Evolutionary conservation across 1,140 invertebrate genomes (phyloP).

Genomic region (Conopomorpha cramerella): DNA sequence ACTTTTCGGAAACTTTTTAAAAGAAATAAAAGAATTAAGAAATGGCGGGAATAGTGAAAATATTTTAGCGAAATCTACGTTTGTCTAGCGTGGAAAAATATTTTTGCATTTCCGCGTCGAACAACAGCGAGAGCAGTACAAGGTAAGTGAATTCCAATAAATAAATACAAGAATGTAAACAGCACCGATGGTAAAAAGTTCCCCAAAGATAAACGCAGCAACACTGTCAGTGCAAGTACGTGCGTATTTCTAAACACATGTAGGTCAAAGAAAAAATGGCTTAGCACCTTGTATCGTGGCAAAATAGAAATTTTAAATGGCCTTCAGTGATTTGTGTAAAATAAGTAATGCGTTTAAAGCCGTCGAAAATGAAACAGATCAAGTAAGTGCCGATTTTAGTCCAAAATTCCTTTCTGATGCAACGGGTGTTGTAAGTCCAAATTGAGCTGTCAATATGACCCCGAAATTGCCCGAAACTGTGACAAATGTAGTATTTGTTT

Average conservation of each 20-base stretch:
- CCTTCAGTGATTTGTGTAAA: constrained; percentile 60
- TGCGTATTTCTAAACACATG: constrained; percentile 41
- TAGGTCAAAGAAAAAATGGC: constrained; percentile 60
- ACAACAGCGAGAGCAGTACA: too few species aligned
- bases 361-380: constrained; percentile 55
- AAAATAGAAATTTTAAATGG: constrained; percentile 60
- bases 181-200: too few species aligned
- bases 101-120: too few species aligned
- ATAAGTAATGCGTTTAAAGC: constrained; percentile 55
- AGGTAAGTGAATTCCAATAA: too few species aligned
- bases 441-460: constrained; percentile 56
- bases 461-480: too few species aligned
- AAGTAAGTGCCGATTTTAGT: constrained; percentile 26
- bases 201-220: constrained; percentile 17
- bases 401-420: not conserved
- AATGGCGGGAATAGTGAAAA: too few species aligned
- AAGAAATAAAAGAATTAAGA: too few species aligned
- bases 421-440: not conserved
- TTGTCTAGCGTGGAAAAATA: too few species aligned
- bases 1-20: too few species aligned
- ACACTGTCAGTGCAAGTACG: constrained; percentile 30
- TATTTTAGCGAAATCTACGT: too few species aligned
- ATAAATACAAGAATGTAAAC: too few species aligned
- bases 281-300: constrained; percentile 55
- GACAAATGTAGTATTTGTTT: too few species aligned